Conservation (phyloP, 2,113 vertebrate species). For the Chaetura pelagica region DNA sequence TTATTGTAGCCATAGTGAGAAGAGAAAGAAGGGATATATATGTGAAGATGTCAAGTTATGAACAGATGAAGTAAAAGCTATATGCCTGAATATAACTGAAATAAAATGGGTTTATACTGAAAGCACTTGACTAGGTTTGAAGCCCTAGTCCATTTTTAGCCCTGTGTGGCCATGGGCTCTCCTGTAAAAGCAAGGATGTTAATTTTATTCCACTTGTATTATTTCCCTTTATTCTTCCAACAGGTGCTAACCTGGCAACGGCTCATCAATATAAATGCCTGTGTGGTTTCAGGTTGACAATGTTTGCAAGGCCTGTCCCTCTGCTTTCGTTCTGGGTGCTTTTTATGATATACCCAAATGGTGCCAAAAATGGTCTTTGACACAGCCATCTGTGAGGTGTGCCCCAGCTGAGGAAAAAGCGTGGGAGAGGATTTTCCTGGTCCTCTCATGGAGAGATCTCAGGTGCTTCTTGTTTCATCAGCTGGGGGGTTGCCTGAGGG, state of each 20-base stretch:
- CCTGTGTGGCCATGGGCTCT: not conserved
- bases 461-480: not conserved
- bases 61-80: not conserved
- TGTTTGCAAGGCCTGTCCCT: not conserved
- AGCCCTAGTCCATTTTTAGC: not conserved
- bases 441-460: not conserved
- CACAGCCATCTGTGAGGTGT: accelerated
- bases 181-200: not conserved
- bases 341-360: not conserved
- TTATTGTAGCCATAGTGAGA: not conserved
- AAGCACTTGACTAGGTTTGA: not conserved
- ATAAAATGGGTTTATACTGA: not conserved
- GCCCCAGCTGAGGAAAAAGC: accelerated
- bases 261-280: not conserved
- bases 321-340: not conserved
- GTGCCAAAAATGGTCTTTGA: not conserved
- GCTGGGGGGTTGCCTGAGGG: not conserved
- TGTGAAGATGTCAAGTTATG: not conserved
- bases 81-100: not conserved
- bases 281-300: not conserved
- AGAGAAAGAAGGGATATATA: not conserved
- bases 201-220: not conserved
- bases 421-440: accelerated
- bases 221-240: not conserved
- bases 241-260: not conserved